phyloP scores from a whole-genome alignment of 2,797 vertebrate species.

The Argentina silus region DNA sequence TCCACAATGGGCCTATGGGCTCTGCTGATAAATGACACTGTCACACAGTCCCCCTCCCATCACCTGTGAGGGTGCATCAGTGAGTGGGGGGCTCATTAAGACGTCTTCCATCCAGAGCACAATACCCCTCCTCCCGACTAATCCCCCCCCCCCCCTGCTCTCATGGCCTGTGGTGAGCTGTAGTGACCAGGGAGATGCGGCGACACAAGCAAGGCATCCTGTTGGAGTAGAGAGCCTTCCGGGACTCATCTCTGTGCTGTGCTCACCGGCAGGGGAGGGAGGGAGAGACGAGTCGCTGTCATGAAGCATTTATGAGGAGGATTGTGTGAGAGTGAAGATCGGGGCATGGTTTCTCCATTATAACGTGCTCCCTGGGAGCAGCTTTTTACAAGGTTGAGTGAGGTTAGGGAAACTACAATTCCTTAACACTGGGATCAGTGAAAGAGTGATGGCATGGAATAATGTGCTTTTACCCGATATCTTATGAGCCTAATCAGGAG shows the following conservation, averaged over 20 bases:
- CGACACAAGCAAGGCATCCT: background rate
- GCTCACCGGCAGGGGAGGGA: background rate
- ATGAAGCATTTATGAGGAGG: background rate
- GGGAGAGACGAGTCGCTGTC: background rate
- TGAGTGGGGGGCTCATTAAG: constrained; percentile 1
- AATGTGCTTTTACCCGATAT: constrained; percentile 1
- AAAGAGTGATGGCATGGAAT: background rate
- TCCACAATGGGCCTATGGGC: background rate
- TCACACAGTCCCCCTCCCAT: background rate
- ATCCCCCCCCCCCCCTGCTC: background rate
- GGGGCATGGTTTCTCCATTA: background rate
- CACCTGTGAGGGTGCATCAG: background rate
- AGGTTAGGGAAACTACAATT: background rate
- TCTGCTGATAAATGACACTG: background rate
- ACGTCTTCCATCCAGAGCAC: background rate
- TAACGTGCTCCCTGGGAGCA: background rate
- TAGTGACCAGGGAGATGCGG: constrained; percentile 2
- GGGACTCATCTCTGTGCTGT: background rate
- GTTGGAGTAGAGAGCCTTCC: background rate
- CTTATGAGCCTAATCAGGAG: constrained; percentile 28
- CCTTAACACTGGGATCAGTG: background rate
- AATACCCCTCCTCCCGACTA: background rate
- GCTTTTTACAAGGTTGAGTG: background rate
- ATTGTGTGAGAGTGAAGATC: background rate
- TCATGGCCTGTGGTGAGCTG: background rate